Percentiles rank a stretch among this genome's conserved stretches.
Conservation (phyloP, 2,113 vertebrate species). For the Calidris pygmaea region DNA sequence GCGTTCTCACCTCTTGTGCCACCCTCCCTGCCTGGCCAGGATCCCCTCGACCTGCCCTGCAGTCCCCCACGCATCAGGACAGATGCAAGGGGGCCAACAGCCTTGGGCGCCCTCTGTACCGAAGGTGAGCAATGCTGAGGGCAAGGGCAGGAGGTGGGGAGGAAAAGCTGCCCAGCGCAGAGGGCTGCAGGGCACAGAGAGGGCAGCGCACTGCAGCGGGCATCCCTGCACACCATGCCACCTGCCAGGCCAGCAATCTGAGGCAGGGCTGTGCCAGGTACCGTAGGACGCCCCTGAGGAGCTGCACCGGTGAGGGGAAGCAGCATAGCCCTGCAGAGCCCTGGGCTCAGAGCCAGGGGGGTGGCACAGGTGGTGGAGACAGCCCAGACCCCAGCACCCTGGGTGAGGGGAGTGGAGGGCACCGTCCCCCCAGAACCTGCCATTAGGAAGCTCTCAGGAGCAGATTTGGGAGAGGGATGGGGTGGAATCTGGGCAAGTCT, state of each 20-base stretch:
- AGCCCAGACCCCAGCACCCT: too few relatives aligned
- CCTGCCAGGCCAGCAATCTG: rapidly evolving
- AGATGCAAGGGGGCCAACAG: background rate
- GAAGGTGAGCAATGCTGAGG: background rate
- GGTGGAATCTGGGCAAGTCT: background rate
- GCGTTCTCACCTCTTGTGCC: background rate
- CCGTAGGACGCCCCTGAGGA: background rate
- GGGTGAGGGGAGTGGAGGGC: background rate
- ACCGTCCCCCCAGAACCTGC: rapidly evolving
- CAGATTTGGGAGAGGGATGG: background rate
- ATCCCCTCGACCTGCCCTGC: background rate
- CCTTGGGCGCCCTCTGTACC: rapidly evolving
- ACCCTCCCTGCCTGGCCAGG: background rate
- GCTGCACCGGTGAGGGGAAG: background rate
- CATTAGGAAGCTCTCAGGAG: background rate
- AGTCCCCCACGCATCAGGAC: background rate
- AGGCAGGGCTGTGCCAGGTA: background rate
- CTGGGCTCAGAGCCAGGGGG: rapidly evolving
- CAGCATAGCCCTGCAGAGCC: background rate
- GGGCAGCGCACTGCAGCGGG: rapidly evolving
- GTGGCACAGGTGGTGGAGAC: background rate
- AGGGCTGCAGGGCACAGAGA: background rate
- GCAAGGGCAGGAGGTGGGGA: background rate
- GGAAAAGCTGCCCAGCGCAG: background rate
- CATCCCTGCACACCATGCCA: background rate